These are phyloP conservation scores for Thymelicus lineola DNA, from an alignment of 2,888 invertebrate species.

Conservation along the genomic window DNA sequence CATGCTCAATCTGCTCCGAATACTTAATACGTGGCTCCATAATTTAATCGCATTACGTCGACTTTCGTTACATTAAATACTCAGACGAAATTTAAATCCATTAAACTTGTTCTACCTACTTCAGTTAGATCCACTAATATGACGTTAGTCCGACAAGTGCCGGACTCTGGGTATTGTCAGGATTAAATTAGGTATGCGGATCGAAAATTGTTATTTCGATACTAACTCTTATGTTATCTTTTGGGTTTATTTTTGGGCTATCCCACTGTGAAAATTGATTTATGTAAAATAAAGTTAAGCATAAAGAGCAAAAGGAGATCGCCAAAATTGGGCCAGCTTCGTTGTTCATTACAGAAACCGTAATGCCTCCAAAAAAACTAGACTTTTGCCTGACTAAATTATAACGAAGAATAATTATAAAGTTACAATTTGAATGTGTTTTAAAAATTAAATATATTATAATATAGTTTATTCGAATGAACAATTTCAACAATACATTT, in stretches of 20 bases:
- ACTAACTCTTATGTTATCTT: constrained; percentile 32
- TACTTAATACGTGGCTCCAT: constrained; percentile 45
- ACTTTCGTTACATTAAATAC: constrained; percentile 37
- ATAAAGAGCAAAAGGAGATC: no score
- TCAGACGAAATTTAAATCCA: constrained; percentile 32
- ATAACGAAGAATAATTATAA: no score
- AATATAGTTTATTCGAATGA: no score
- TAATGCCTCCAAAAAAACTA: no score
- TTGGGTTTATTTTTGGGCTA: constrained; percentile 19
- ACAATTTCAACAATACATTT: no score
- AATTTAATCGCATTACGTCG: constrained; percentile 35
- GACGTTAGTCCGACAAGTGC: constrained; percentile 66
- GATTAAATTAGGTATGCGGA: constrained; percentile 71
- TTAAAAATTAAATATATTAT: no score
- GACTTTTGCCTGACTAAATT: no score
- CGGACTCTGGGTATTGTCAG: constrained; percentile 60
- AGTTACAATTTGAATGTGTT: no score
- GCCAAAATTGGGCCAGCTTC: no score
- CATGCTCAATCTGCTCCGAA: constrained; percentile 27
- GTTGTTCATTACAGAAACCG: no score
- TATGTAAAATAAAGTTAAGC: background rate
- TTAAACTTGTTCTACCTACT: constrained; percentile 34
- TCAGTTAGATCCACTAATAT: constrained; percentile 31
- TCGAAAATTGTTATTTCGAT: constrained; percentile 74
- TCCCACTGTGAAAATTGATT: background rate